Conservation (phyloP, 92 coral and sea anemone species). For the Heteractis magnifica region DNA sequence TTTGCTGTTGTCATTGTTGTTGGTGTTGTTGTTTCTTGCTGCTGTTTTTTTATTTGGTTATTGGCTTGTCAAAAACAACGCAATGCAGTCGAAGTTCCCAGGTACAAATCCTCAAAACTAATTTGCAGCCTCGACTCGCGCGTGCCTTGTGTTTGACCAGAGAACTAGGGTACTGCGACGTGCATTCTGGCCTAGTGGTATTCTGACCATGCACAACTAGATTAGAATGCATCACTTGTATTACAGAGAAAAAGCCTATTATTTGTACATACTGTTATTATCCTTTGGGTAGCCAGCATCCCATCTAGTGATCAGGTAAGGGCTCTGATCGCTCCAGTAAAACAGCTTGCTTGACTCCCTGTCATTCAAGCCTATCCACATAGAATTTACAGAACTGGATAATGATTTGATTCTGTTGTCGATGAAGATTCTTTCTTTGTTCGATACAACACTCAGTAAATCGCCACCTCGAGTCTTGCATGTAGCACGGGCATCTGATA, state of each 20-base stretch:
- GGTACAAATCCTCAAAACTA: too few relatives aligned
- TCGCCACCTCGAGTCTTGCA: conserved; percentile 82
- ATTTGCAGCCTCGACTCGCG: too few relatives aligned
- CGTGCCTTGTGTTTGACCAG: too few relatives aligned
- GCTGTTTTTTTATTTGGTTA: background rate
- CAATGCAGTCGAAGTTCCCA: too few relatives aligned
- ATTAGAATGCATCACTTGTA: too few relatives aligned
- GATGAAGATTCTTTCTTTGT: conserved; percentile 67
- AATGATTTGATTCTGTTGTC: conserved; percentile 61
- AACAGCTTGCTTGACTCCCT: conserved; percentile 59
- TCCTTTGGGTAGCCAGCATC: conserved; percentile 76
- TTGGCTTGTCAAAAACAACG: too few relatives aligned
- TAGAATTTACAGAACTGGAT: conserved; percentile 51
- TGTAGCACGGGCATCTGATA: conserved; percentile 84
- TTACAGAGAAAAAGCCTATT: background rate
- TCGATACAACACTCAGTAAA: conserved; percentile 74
- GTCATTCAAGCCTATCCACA: conserved; percentile 88
- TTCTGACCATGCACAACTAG: too few relatives aligned
- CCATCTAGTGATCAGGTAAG: conserved; percentile 72
- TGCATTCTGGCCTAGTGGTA: background rate
- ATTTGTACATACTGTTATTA: conserved; percentile 29
- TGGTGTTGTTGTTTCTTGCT: background rate
- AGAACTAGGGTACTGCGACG: too few relatives aligned
- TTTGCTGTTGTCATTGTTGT: background rate
- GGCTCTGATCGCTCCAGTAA: conserved; percentile 85